Base-by-base conservation (phyloP, 1,140 invertebrate species). In the Lepidurus arcticus region DNA sequence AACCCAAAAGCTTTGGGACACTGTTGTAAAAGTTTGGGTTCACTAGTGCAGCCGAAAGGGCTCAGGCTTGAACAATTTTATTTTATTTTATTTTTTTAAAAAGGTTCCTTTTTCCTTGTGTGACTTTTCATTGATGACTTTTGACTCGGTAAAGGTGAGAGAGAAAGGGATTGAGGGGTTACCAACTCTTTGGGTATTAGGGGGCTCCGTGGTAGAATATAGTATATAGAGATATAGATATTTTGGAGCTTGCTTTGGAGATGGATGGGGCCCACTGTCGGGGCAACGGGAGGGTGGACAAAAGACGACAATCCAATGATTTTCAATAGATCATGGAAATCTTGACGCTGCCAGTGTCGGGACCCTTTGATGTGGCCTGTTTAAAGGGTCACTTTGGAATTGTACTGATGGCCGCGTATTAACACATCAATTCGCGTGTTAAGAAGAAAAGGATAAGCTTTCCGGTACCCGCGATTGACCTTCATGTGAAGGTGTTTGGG, bases 91-190 rank as follows among this genome's bases (percentile, higher is more conserved):
- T n/a, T n/a, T n/a, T 24, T 34, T 34, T 34, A 21, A 65, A 65
- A 65, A 65, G 13, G 13, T 65, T 65, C 21, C 21, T 21, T 65
- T 13, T 65, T n/a, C 16, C 16, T 13, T 65, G 53, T 65, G 53
- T 65, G 53, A 65, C 9, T 65, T 65, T 65, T 65, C 53, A 65
- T 65, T 65, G 53, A 65, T 65, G 53, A 65, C 53, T 65, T 65
- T 21, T 65, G 21, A n/a, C 53, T 65, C 21, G 53, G 53, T 13
- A 65, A 65, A 65, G 53, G 53, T 65, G 53, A 65, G 53, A 65
- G 21, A 65, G 21, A 65, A 65, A 9, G 53, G 21, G 21, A 65
- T 7, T 13, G 53, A 65, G 53, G 53, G 53, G 53, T 65, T 65
- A 65, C 53, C 16, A 65, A 21, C 53, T 13, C 53, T 21, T 16